Evolutionary conservation across 2,888 invertebrate species (phyloP).

Genomic region (Liposcelis brunnea): DNA sequence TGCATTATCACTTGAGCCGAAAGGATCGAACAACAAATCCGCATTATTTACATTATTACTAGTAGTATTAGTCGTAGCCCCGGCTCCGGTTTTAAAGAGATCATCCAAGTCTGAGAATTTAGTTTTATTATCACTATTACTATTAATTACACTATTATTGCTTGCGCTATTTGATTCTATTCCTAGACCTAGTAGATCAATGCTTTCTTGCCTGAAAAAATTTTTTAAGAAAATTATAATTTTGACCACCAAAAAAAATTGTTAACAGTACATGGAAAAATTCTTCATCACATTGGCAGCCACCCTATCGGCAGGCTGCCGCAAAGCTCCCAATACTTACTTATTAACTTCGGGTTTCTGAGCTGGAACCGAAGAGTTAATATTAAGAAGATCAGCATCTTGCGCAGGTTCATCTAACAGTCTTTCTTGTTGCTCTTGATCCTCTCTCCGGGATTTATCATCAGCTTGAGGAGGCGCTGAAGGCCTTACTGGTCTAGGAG

Average conservation of each 20-base stretch:
- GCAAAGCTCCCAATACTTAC: conserved; percentile 11
- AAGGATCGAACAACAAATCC: conserved; percentile 43
- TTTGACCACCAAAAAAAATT: conserved; percentile 8
- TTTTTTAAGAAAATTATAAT: conserved; percentile 5
- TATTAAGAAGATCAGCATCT: conserved; percentile 38
- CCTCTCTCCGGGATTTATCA: background rate
- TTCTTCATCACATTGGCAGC: too few species aligned
- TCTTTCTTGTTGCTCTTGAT: background rate
- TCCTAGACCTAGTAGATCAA: conserved; percentile 39
- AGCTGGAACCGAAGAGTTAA: conserved; percentile 16
- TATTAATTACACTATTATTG: background rate
- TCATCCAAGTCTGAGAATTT: background rate
- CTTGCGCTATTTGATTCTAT: background rate
- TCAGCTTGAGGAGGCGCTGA: conserved; percentile 11
- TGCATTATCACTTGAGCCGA: conserved; percentile 31
- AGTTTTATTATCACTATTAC: background rate
- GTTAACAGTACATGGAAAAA: background rate
- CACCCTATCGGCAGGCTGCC: too few species aligned
- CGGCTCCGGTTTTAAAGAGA: background rate
- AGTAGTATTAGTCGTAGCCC: background rate
- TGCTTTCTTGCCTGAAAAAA: conserved; percentile 27
- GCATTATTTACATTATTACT: background rate
- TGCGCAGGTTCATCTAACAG: conserved; percentile 1
- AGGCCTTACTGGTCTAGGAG: conserved; percentile 24
- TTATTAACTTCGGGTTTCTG: conserved; percentile 17